Evolutionary conservation across 30 jellyfish, hydroid and myxozoan species (phyloP), one percentile per base, ranked within the genome.

Genomic region (Turritopsis dohrnii): DNA sequence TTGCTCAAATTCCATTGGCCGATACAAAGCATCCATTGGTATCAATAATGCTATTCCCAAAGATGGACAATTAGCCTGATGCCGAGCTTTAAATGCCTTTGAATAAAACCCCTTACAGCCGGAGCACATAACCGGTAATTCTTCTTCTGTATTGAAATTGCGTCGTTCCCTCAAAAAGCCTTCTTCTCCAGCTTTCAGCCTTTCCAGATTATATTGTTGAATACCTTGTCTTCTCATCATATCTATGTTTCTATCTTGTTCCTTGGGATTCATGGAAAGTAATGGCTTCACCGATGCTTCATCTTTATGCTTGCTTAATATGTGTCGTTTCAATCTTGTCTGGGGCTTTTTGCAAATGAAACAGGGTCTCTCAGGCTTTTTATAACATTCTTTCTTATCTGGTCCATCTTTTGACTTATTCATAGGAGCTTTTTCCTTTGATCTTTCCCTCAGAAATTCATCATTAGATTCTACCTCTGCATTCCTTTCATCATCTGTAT

Each of bases 311-410:
- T 76, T 76, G 18, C n/a, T 30, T 30, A 80, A 19, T 13, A 80
- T 80, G 53, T 60, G 87, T 16, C 87, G 53, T 21, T 80, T 80
- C 5, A 80, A 25, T 52, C 53, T 53, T 5, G 52, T 21, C 23
- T 80, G 87, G 1, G 19, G 29, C 9, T 53, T 25, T 26, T 82
- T 18, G 72, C 89, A 82, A 82, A 82, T 17, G 1, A 54, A 1
- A 69, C 89, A 82, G 13, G 85, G 89, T 27, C 87, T 71, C 1
- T 74, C 27, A 8, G 89, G 89, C 31, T 82, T 82, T 29, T 28
- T 18, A 81, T 53, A 65, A 54, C 72, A 16, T 66, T 7, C 29
- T 66, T 66, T 66, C 29, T 66, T 17, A 21, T 26, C 17, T 66
- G 76, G 8, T 54, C 72, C 18, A 18, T n/a, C n/a, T 54, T 54